These are phyloP conservation scores for Peromyscus californicus DNA, from an alignment of 2,113 vertebrate species.

Conservation along the genomic window DNA sequence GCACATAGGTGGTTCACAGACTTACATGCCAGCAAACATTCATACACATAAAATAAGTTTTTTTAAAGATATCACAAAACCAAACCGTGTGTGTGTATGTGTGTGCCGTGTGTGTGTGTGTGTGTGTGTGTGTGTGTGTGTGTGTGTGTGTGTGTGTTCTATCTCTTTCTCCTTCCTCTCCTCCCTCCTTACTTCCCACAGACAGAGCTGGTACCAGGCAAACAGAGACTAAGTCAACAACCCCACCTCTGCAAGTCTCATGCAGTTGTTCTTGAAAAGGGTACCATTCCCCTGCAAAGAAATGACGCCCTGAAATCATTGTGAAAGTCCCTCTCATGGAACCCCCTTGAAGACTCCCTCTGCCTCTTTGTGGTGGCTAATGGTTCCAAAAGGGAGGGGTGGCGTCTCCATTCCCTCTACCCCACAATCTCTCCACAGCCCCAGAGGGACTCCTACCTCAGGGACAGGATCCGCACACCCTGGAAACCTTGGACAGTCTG, in stretches of 20 bases:
- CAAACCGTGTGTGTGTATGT: too few species aligned
- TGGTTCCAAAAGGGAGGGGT: neutral
- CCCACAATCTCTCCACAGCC: neutral
- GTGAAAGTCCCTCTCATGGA: neutral
- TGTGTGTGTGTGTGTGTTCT: too few species aligned
- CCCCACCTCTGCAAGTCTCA: neutral
- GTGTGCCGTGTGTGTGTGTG: too few species aligned
- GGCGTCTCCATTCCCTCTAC: neutral
- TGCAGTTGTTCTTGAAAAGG: neutral
- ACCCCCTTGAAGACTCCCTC: neutral
- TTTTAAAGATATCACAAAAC: too few species aligned
- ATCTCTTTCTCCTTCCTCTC: neutral
- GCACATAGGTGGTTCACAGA: neutral
- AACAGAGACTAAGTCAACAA: neutral
- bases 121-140: too few species aligned
- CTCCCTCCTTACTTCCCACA: too few species aligned
- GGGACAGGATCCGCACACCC: constrained; percentile 27
- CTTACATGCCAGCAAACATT: neutral
- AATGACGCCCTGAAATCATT: neutral
- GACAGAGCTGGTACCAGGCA: neutral
- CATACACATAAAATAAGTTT: neutral
- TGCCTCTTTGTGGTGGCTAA: neutral
- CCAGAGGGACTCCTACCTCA: constrained; percentile 72
- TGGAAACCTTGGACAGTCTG: neutral
- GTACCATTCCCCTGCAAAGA: neutral